Conservation (phyloP, 2,888 invertebrate genomes). For the Rhingia campestris region DNA sequence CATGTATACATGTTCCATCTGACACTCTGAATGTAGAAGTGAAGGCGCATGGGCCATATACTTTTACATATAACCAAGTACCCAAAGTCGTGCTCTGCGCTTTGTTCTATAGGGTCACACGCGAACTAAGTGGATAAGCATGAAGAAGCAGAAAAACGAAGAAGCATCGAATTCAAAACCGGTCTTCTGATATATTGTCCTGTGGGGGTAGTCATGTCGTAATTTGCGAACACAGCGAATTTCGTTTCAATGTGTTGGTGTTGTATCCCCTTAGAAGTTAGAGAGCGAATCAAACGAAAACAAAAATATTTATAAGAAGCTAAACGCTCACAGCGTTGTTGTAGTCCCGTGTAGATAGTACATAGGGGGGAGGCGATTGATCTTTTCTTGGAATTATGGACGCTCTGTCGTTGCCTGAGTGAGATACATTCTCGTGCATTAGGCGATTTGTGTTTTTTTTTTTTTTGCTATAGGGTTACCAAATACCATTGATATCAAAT, state of each 20-base stretch:
- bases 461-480: slow-evolving; percentile 57
- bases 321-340: slow-evolving; percentile 36
- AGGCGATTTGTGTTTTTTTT: neutral
- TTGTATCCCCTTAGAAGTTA: neutral
- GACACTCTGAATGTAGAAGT: neutral
- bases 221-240: slow-evolving; percentile 36
- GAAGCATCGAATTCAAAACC: slow-evolving; percentile 53
- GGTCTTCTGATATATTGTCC: slow-evolving; percentile 25
- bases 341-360: slow-evolving; percentile 9
- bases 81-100: slow-evolving; percentile 41
- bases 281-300: neutral
- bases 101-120: slow-evolving; percentile 41
- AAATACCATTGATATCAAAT: slow-evolving; percentile 27
- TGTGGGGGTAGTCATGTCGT: slow-evolving; percentile 2
- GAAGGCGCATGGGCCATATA: slow-evolving; percentile 28
- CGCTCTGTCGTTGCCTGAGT: slow-evolving; percentile 3
- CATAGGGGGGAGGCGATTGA: slow-evolving; percentile 26
- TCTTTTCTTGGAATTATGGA: slow-evolving; percentile 58
- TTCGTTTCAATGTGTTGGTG: slow-evolving; percentile 22
- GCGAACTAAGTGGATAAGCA: slow-evolving; percentile 15
- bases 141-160: slow-evolving; percentile 27
- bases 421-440: neutral
- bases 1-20: neutral
- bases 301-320: neutral
- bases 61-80: slow-evolving; percentile 7